phyloP scores from a whole-genome alignment of 2,888 invertebrate genomes.

The Acrobasis suavella region DNA sequence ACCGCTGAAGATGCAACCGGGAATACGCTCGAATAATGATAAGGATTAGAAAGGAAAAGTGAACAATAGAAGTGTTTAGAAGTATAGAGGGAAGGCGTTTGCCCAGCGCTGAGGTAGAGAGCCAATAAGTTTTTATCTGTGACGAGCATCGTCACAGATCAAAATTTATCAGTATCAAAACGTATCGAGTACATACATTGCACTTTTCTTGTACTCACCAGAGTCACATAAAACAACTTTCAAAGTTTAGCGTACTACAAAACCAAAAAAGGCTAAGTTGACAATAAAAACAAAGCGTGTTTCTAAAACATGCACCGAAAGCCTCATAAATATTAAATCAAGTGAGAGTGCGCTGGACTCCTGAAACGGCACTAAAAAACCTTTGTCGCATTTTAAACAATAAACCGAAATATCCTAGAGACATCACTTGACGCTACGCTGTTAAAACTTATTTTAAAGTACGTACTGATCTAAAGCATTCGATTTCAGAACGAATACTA shows the following conservation, averaged over 20 bases:
- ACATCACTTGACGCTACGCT: constrained; percentile 20
- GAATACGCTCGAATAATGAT: too few relatives aligned
- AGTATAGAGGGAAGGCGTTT: too few relatives aligned
- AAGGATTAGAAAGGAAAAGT: too few relatives aligned
- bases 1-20: too few relatives aligned
- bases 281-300: constrained; percentile 3
- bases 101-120: too few relatives aligned
- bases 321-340: constrained; percentile 59
- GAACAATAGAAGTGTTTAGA: too few relatives aligned
- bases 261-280: constrained; percentile 23
- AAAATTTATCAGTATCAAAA: too few relatives aligned
- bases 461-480: neutral
- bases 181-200: too few relatives aligned
- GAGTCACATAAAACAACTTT: neutral
- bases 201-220: too few relatives aligned
- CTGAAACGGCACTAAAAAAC: constrained; percentile 71
- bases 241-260: neutral
- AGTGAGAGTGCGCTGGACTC: constrained; percentile 52
- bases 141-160: too few relatives aligned
- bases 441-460: neutral
- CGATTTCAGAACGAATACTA: neutral
- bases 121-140: too few relatives aligned
- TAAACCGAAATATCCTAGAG: constrained; percentile 59
- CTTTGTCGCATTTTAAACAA: constrained; percentile 73
- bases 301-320: constrained; percentile 50